Evolutionary conservation across 2,797 vertebrate genomes (phyloP).

Genomic region (Salarias fasciatus): DNA sequence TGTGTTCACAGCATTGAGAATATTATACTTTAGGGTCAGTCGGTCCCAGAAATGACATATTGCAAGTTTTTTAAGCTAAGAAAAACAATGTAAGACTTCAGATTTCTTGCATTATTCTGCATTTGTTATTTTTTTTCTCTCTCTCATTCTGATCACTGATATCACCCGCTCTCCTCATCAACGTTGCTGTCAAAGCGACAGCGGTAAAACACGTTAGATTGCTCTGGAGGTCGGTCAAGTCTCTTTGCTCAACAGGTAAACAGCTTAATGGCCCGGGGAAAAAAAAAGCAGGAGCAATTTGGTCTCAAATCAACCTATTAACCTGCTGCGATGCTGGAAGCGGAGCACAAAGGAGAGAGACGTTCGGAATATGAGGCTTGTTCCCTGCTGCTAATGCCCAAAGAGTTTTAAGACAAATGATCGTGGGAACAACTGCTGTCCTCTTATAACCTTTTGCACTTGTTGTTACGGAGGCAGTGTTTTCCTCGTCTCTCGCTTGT

Average conservation of each 20-base stretch:
- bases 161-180: slow-evolving; percentile 14
- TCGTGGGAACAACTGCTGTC: slow-evolving; percentile 15
- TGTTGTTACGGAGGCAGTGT: slow-evolving; percentile 19
- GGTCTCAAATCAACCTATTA: slow-evolving; percentile 48
- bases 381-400: slow-evolving; percentile 34
- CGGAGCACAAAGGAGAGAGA: slow-evolving; percentile 1
- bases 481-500: slow-evolving; percentile 15
- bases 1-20: neutral
- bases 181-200: slow-evolving; percentile 26
- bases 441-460: slow-evolving; percentile 44
- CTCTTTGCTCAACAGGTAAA: slow-evolving; percentile 55
- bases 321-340: slow-evolving; percentile 48
- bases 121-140: slow-evolving; percentile 1
- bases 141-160: slow-evolving; percentile 12
- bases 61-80: neutral
- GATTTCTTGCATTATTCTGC: slow-evolving; percentile 1
- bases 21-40: no score
- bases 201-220: slow-evolving; percentile 25
- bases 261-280: slow-evolving; percentile 45
- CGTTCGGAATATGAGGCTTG: slow-evolving; percentile 18
- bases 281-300: slow-evolving; percentile 26
- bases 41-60: no score
- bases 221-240: slow-evolving; percentile 28
- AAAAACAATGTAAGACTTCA: neutral
- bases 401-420: slow-evolving; percentile 19